Percentiles rank a stretch among this genome's conserved stretches.
Conservation (phyloP, 2,888 invertebrate species). For the Tricholauxania praeusta region DNA sequence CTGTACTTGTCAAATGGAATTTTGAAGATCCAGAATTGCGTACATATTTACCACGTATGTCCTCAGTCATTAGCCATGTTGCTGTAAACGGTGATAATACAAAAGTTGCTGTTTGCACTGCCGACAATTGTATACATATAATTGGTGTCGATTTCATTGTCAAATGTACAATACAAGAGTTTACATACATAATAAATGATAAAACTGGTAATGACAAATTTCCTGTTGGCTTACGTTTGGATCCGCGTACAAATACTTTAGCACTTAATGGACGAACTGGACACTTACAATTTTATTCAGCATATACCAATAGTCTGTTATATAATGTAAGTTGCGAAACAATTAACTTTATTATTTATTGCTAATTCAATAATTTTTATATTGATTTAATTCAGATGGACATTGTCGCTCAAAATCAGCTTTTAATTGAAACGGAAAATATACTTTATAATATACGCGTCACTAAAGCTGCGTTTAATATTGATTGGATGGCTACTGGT, state of each 20-base stretch:
- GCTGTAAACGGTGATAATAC: conserved; percentile 74
- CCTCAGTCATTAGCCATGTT: conserved; percentile 76
- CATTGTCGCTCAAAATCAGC: conserved; percentile 77
- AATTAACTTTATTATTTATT: conserved; percentile 4
- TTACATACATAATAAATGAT: conserved; percentile 72
- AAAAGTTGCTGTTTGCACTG: conserved; percentile 75
- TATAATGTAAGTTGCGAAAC: conserved; percentile 74
- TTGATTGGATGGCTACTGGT: conserved; percentile 81
- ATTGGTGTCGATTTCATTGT: conserved; percentile 71
- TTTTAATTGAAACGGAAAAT: conserved; percentile 73
- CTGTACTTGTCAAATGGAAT: conserved; percentile 83
- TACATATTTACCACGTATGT: conserved; percentile 78
- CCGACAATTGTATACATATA: conserved; percentile 77
- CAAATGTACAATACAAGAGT: conserved; percentile 75
- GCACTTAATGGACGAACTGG: conserved; percentile 81
- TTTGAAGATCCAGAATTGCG: conserved; percentile 68
- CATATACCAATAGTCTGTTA: conserved; percentile 74
- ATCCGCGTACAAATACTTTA: conserved; percentile 75
- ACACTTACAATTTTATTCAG: conserved; percentile 81
- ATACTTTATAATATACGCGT: conserved; percentile 76
- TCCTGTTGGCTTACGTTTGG: conserved; percentile 68
- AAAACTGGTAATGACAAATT: conserved; percentile 68
- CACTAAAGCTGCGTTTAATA: conserved; percentile 75
- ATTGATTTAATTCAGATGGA: conserved; percentile 72
- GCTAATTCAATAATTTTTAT: neutral